These are phyloP conservation scores for Sminthurides bifidus DNA, from an alignment of 1,140 invertebrate genomes.

Conservation along the genomic window DNA sequence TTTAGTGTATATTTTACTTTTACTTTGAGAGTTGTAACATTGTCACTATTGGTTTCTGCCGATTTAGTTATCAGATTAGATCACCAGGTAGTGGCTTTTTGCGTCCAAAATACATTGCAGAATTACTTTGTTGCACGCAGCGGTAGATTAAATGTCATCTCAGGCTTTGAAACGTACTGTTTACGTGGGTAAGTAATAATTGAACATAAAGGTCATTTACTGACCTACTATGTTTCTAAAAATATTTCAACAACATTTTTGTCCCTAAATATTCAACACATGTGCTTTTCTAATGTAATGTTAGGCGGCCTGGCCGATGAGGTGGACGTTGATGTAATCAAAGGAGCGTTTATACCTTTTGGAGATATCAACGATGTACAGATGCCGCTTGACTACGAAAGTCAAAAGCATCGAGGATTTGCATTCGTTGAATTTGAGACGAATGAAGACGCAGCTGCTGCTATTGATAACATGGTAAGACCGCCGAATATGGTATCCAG, in stretches of 20 bases:
- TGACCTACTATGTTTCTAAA: background rate
- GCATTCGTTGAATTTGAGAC: slow-evolving; percentile 90
- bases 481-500: too few species aligned
- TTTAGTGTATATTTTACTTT: too few species aligned
- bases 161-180: slow-evolving; percentile 30
- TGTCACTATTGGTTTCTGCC: too few species aligned
- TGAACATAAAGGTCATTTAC: background rate
- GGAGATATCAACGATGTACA: slow-evolving; percentile 95
- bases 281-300: background rate
- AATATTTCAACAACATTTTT: background rate
- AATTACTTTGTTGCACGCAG: too few species aligned
- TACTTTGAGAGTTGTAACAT: too few species aligned
- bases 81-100: too few species aligned
- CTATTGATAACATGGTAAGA: slow-evolving; percentile 99
- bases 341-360: slow-evolving; percentile 95
- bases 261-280: background rate
- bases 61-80: too few species aligned
- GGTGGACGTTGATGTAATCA: slow-evolving; percentile 89
- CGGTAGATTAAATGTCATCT: slow-evolving; percentile 28
- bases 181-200: slow-evolving; percentile 28
- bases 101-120: too few species aligned
- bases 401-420: slow-evolving; percentile 92
- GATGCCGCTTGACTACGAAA: slow-evolving; percentile 96
- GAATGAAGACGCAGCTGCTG: slow-evolving; percentile 85
- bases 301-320: slow-evolving; percentile 88